Evolutionary conservation across 2,888 invertebrate genomes (phyloP), one percentile per base, ranked within the genome.

Genomic region (Scaeva pyrastri): DNA sequence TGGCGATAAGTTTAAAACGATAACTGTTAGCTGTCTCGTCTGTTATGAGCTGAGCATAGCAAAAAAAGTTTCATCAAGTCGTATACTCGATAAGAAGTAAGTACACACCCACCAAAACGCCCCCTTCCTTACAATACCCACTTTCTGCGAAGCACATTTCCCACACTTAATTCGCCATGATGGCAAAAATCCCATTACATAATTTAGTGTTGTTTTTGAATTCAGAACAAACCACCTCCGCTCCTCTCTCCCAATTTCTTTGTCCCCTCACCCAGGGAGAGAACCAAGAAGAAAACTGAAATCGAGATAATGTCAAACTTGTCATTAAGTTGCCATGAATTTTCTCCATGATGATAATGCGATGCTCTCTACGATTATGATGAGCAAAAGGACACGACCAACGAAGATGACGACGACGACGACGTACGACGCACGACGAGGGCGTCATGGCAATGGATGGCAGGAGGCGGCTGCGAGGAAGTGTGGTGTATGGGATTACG

Each of bases 281-380:
- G 6, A 31, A 31, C 31, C 52, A 23, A 72, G 23, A 21, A 62
- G 64, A 70, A 80, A 75, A 55, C 43, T 78, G 66, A 71, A 86
- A 78, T 82, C 77, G 77, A 86, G 86, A 86, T 86, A 82, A 81
- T 86, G 76, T 81, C 82, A 82, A 78, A 78, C 77, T 86, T 82
- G 81, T 86, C 81, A 86, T 82, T 78, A 86, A 82, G 82, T 78
- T 82, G 77, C 82, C 45, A 80, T 85, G 80, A 76, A 80, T 62
- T 60, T 64, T 48, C 60, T 4, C n/a, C 8, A 41, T 41, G 41
- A 11, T 12, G 41, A n/a, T n/a, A n/a, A n/a, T n/a, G n/a, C n/a
- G n/a, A 12, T 31, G 31, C 31, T 31, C 6, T 31, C 8, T 31
- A 31, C 8, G 31, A 31, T 14, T 14, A 26, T n/a, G 2, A 52